These are phyloP conservation scores for Lampris megalopsis DNA, from an alignment of 2,113 vertebrate species.

Conservation along the genomic window DNA sequence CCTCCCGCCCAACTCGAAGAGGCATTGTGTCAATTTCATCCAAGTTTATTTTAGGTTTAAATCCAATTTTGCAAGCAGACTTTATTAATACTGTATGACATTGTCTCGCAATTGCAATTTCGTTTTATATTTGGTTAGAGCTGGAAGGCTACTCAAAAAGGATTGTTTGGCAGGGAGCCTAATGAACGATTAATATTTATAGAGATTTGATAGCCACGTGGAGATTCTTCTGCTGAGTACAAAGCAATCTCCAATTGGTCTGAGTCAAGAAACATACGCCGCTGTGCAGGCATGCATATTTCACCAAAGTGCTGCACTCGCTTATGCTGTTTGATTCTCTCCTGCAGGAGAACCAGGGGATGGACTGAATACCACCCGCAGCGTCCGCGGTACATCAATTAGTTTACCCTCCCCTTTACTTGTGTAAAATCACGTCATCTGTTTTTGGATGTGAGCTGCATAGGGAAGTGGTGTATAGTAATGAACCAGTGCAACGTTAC, in stretches of 20 bases:
- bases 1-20: no score
- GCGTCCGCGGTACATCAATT: constrained; percentile 36
- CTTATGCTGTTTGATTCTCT: constrained; percentile 37
- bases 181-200: not conserved
- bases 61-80: no score
- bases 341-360: not conserved
- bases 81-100: no score
- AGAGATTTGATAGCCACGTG: not conserved
- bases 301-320: constrained; percentile 15
- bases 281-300: constrained; percentile 51
- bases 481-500: constrained; percentile 20
- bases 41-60: no score
- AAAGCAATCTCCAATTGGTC: constrained; percentile 25
- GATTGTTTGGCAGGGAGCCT: no score
- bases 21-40: no score
- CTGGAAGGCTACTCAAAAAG: no score
- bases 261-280: constrained; percentile 6
- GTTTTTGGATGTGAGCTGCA: constrained; percentile 41
- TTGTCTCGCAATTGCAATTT: no score
- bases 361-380: not conserved
- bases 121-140: no score
- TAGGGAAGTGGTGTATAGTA: constrained; percentile 9
- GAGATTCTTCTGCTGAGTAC: not conserved
- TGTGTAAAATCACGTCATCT: constrained; percentile 22
- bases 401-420: constrained; percentile 17